Evolutionary conservation across 2,888 invertebrate species (phyloP), one percentile per base, ranked within the genome.

Genomic region (Lomographa bimaculata): DNA sequence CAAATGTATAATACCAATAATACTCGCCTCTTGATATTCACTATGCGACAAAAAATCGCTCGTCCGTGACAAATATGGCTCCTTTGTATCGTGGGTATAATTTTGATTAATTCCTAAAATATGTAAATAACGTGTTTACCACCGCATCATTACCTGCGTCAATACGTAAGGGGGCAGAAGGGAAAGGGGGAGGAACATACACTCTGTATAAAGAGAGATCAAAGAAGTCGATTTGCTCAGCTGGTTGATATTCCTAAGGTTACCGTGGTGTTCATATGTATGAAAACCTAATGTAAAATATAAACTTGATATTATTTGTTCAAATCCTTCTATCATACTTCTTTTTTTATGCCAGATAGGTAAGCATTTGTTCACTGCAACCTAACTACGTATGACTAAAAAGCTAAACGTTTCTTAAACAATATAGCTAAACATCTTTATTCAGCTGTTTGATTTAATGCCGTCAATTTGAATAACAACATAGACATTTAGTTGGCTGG

Each of bases 91-190:
- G 8, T 1, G 5, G 45, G 29, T 24, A 21, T 37, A 44, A 47
- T 42, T 30, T 38, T 28, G 27, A 41, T 35, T 37, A 35, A 48
- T 41, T 38, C 32, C 32, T 21, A 33, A 45, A 48, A n/a, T n/a
- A n/a, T 38, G 30, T 34, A 30, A 19, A 45, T 45, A 19, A 30
- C 30, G 24, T 23, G 21, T 32, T 8, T 33, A 25, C 8, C 33
- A 6, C 19, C 27, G 9, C 27, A 27, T 40, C 39, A 40, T 40
- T 34, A 40, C 34, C 21, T 32, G 26, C 17, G 39, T 39, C 39
- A 27, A 32, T 27, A 33, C 12, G 12, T 5, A 11, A 7, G 7
- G n/a, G 18, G 23, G 23, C 1, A 16, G 8, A 11, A 8, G 7
- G 5, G 14, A 6, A 11, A 23, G 6, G 14, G 7, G 14, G 10